phyloP scores from a whole-genome alignment of 2,888 invertebrate species.

The Caradrina kadenii region DNA sequence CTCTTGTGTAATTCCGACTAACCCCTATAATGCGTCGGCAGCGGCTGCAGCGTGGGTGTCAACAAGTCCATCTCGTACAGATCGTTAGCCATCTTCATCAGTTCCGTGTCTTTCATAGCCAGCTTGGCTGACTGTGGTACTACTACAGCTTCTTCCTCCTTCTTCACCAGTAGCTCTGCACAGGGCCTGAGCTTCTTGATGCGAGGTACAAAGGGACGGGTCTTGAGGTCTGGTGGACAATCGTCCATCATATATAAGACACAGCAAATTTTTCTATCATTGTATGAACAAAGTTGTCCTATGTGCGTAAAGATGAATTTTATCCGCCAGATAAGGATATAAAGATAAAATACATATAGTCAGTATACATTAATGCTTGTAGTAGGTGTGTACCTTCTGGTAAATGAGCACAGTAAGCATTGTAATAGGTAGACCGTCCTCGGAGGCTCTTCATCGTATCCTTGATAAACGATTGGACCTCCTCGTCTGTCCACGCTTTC shows the following conservation, averaged over 20 bases:
- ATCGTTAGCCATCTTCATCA: constrained; percentile 83
- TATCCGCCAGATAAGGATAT: too few relatives aligned
- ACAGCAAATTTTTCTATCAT: too few relatives aligned
- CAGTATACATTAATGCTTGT: too few relatives aligned
- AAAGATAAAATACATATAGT: too few relatives aligned
- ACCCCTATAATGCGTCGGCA: constrained; percentile 82
- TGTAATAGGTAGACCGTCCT: constrained; percentile 86
- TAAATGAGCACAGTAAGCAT: constrained; percentile 82
- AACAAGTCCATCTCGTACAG: constrained; percentile 80
- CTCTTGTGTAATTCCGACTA: constrained; percentile 36
- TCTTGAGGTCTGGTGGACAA: constrained; percentile 76
- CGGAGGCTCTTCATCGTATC: constrained; percentile 82
- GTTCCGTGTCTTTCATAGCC: constrained; percentile 85
- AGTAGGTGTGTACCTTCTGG: constrained; percentile 27
- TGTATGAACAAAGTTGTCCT: too few relatives aligned
- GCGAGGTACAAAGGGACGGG: constrained; percentile 81
- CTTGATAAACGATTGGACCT: constrained; percentile 81
- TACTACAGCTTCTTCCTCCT: constrained; percentile 40
- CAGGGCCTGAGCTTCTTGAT: constrained; percentile 75
- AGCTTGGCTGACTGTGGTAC: constrained; percentile 70
- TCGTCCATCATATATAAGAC: background rate
- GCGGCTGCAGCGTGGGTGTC: constrained; percentile 79
- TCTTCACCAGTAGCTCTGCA: constrained; percentile 53
- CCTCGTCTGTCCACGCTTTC: constrained; percentile 85
- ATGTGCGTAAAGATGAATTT: too few relatives aligned